phyloP scores from a whole-genome alignment of 2,888 invertebrate genomes.

The Arctia plantaginis region DNA sequence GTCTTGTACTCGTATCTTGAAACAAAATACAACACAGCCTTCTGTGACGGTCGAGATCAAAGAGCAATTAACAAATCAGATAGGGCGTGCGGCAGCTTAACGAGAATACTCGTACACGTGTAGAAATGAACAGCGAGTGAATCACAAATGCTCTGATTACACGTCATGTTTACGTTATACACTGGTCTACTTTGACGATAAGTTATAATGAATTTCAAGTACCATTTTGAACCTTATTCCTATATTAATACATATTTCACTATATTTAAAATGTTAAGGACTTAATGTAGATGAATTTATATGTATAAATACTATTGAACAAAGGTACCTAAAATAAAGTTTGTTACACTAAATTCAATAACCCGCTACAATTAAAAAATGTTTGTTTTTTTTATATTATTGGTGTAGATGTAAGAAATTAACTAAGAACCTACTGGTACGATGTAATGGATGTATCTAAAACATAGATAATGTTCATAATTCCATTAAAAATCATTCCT shows the following conservation, averaged over 20 bases:
- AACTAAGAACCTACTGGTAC: too few relatives aligned
- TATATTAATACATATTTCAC: background rate
- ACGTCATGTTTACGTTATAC: background rate
- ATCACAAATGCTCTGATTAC: constrained; percentile 18
- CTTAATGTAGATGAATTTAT: too few relatives aligned
- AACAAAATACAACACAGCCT: constrained; percentile 15
- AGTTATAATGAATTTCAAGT: background rate
- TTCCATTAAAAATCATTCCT: too few relatives aligned
- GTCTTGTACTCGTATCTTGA: background rate
- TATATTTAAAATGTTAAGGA: too few relatives aligned
- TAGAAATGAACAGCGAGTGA: constrained; percentile 11
- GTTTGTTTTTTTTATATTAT: too few relatives aligned
- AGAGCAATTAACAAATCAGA: constrained; percentile 36
- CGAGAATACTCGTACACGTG: constrained; percentile 21
- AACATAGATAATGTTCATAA: too few relatives aligned
- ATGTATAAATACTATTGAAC: too few relatives aligned
- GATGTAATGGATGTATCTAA: too few relatives aligned
- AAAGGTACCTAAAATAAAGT: too few relatives aligned
- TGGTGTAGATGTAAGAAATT: too few relatives aligned
- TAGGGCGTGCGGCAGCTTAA: constrained; percentile 16
- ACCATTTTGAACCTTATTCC: background rate
- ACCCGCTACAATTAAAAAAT: too few relatives aligned
- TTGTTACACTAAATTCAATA: too few relatives aligned
- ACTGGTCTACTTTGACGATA: constrained; percentile 9
- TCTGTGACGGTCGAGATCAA: constrained; percentile 40